phyloP scores from a whole-genome alignment of 2,888 invertebrate genomes.

The Alcis repandata region DNA sequence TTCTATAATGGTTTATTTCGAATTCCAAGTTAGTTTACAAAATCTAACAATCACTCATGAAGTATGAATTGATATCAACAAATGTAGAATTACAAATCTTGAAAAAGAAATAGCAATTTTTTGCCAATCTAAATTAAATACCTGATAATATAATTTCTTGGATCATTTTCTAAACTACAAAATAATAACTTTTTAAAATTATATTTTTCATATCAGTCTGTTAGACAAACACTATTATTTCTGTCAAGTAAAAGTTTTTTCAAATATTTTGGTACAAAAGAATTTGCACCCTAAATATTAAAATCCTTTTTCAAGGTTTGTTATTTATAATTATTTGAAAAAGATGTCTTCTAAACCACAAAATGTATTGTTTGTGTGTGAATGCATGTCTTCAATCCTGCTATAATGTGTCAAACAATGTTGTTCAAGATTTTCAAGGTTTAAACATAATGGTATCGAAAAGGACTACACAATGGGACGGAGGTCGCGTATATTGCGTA shows the following conservation, averaged over 20 bases:
- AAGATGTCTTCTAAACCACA: slow-evolving; percentile 20
- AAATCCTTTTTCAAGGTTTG: slow-evolving; percentile 33
- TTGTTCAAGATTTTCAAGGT: slow-evolving; percentile 84
- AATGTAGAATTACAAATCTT: slow-evolving; percentile 18
- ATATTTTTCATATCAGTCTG: no score
- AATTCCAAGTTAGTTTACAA: not conserved
- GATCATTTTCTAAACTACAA: no score
- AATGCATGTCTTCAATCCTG: slow-evolving; percentile 65
- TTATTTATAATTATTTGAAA: slow-evolving; percentile 7
- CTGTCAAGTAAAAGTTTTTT: no score
- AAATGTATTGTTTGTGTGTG: slow-evolving; percentile 43
- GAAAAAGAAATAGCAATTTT: slow-evolving; percentile 9
- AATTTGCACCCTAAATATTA: not conserved
- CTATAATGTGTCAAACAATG: slow-evolving; percentile 69
- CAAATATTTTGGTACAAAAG: not conserved
- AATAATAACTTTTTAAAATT: not conserved
- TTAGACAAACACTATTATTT: no score
- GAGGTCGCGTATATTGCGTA: slow-evolving; percentile 82
- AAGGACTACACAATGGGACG: slow-evolving; percentile 83
- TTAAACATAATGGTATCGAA: slow-evolving; percentile 86
- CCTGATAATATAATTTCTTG: no score
- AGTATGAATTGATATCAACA: slow-evolving; percentile 15
- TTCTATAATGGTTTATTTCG: not conserved
- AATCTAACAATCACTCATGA: not conserved
- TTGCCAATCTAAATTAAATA: not conserved